phyloP scores from a whole-genome alignment of 2,888 invertebrate species.

The Rosalia funebris region DNA sequence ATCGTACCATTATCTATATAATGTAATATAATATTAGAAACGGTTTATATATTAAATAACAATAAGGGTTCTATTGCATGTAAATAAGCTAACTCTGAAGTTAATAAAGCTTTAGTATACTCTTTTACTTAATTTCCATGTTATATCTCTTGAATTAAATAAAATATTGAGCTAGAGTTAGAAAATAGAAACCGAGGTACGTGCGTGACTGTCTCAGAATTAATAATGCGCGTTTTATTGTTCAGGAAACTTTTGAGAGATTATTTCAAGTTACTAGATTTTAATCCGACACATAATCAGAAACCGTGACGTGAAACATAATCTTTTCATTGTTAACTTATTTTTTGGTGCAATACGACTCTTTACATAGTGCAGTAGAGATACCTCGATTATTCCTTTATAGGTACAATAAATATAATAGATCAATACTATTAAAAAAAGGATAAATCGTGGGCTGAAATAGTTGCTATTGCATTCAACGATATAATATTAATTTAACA shows the following conservation, averaged over 20 bases:
- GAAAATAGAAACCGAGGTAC: neutral
- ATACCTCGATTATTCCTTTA: no score
- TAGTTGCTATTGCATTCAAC: no score
- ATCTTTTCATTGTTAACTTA: no score
- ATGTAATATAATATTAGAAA: slow-evolving; percentile 5
- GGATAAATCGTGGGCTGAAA: no score
- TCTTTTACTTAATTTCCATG: neutral
- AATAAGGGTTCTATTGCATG: neutral
- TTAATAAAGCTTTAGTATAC: neutral
- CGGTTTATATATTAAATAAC: slow-evolving; percentile 20
- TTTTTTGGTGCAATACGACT: no score
- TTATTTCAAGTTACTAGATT: neutral
- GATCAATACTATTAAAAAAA: no score
- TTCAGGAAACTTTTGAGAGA: neutral
- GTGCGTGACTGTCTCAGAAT: neutral
- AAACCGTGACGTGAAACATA: no score
- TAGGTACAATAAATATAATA: no score
- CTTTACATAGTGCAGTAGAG: no score
- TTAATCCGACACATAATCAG: no score
- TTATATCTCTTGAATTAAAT: neutral
- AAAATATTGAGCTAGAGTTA: neutral
- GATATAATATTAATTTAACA: neutral
- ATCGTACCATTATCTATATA: slow-evolving; percentile 13
- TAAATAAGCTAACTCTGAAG: neutral
- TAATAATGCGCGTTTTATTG: neutral